Evolutionary conservation across 2,888 invertebrate species (phyloP).

Genomic region (Nezara viridula): DNA sequence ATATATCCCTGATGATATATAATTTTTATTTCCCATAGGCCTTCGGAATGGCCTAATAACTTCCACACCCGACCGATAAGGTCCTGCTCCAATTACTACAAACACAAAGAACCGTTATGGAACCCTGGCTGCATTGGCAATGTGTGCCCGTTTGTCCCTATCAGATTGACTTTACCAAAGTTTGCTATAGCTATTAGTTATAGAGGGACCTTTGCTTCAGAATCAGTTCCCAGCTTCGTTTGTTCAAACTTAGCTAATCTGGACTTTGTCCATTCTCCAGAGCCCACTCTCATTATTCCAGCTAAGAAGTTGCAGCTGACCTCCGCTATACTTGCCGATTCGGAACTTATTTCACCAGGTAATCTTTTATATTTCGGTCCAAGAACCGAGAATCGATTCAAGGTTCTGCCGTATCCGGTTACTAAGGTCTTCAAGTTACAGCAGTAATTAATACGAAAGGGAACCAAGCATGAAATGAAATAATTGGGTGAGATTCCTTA

Average conservation of each 20-base stretch:
- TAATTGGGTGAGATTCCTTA: background rate
- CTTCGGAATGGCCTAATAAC: no score
- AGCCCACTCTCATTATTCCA: constrained; percentile 29
- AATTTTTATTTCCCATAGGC: no score
- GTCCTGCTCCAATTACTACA: background rate
- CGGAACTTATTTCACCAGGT: background rate
- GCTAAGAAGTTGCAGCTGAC: constrained; percentile 24
- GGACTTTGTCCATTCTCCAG: constrained; percentile 41
- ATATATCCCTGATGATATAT: no score
- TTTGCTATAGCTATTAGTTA: constrained; percentile 46
- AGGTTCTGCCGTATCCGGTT: background rate
- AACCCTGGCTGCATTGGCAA: background rate
- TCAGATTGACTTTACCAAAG: constrained; percentile 36
- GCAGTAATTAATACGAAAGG: background rate
- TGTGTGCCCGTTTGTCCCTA: constrained; percentile 33
- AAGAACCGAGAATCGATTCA: background rate
- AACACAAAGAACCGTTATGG: background rate
- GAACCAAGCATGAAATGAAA: constrained; percentile 13
- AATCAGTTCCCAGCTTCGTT: constrained; percentile 28
- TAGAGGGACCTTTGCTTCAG: constrained; percentile 34
- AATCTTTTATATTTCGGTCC: background rate
- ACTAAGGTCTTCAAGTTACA: background rate
- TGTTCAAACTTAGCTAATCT: constrained; percentile 47
- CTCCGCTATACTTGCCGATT: background rate
- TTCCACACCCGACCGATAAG: background rate